A percentile compares a stretch with the other conserved stretches of the same genome.
phyloP scores from a whole-genome alignment of 2,888 invertebrate genomes.

The Malthinus seriepunctatus region DNA sequence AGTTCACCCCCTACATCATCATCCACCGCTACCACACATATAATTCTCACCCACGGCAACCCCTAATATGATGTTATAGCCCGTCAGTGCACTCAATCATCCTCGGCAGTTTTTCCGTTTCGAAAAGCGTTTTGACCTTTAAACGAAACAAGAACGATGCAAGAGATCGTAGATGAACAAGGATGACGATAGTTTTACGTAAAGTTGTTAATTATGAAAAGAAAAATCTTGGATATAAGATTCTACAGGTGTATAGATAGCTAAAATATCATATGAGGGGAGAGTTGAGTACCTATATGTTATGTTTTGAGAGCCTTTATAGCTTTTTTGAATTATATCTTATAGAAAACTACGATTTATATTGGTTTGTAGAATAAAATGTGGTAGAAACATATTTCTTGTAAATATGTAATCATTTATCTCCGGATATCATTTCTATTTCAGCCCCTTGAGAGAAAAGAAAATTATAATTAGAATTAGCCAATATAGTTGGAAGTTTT shows the following conservation, averaged over 20 bases:
- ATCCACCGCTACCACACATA: conserved; percentile 50
- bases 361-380: too few relatives aligned
- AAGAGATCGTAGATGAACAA: not conserved
- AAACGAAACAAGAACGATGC: not conserved
- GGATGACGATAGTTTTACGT: not conserved
- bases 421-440: too few relatives aligned
- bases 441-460: too few relatives aligned
- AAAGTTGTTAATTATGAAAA: not conserved
- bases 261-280: conserved; percentile 53
- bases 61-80: conserved; percentile 56
- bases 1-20: conserved; percentile 48
- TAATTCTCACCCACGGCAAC: conserved; percentile 50
- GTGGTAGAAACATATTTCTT: too few relatives aligned
- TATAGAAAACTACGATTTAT: conserved; percentile 37
- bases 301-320: conserved; percentile 48
- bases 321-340: conserved; percentile 47
- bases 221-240: conserved; percentile 34
- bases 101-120: conserved; percentile 32
- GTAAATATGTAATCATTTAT: too few relatives aligned
- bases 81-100: conserved; percentile 55
- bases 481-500: too few relatives aligned
- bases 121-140: conserved; percentile 1
- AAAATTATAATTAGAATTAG: too few relatives aligned
- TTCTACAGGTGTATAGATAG: conserved; percentile 52
- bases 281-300: conserved; percentile 49